These are phyloP conservation scores for Ormia ochracea DNA, from an alignment of 2,888 invertebrate genomes.

Conservation along the genomic window DNA sequence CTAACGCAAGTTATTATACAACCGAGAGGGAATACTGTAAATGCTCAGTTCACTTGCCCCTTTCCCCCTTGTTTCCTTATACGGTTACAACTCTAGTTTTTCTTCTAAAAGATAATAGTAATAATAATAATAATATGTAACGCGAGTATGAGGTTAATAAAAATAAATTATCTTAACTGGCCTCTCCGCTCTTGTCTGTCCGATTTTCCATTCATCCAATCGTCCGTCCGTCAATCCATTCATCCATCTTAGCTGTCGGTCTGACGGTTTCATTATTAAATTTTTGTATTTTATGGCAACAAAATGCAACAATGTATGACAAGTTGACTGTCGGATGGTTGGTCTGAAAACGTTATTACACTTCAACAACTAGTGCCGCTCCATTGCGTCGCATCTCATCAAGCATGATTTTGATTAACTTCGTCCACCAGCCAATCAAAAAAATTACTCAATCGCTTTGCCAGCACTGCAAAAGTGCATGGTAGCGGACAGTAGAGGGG, in stretches of 20 bases:
- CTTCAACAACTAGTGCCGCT: slow-evolving; percentile 1
- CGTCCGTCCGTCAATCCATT: background rate
- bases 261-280: slow-evolving; percentile 49
- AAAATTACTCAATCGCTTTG: slow-evolving; percentile 56
- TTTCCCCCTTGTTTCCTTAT: slow-evolving; percentile 15
- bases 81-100: background rate
- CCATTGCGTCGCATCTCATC: slow-evolving; percentile 50
- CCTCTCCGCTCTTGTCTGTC: background rate
- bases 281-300: slow-evolving; percentile 17
- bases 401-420: slow-evolving; percentile 62
- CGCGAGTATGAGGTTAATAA: slow-evolving; percentile 26
- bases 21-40: slow-evolving; percentile 39
- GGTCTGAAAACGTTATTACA: slow-evolving; percentile 36
- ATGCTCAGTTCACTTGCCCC: background rate
- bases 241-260: background rate
- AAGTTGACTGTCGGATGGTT: slow-evolving; percentile 13
- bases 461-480: slow-evolving; percentile 16
- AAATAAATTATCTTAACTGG: slow-evolving; percentile 43
- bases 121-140: slow-evolving; percentile 26
- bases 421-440: slow-evolving; percentile 52
- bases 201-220: background rate
- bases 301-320: slow-evolving; percentile 21
- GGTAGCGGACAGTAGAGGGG: background rate
- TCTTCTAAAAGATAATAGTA: slow-evolving; percentile 53
- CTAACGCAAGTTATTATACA: slow-evolving; percentile 55